Base-by-base conservation (phyloP, 2,797 vertebrate species). In the Gallinago solitaria region DNA sequence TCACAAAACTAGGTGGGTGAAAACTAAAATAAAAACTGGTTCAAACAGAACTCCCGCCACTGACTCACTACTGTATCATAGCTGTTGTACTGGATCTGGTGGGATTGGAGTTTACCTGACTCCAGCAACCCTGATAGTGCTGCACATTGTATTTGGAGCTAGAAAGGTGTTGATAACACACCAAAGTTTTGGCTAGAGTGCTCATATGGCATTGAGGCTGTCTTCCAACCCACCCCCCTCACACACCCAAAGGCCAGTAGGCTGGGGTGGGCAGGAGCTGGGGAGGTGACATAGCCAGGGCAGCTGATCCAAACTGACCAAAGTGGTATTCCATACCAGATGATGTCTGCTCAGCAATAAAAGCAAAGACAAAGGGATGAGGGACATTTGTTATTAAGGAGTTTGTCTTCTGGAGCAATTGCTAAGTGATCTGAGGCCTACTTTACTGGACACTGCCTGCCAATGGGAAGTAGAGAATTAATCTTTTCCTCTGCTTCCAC, bases 361-460 rank as follows among this genome's bases (percentile, higher is more conserved):
- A 73, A 77, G 10, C 19, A 39, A 53, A 64, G 39, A 39, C 10
- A 60, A 59, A 50, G 28, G 4, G 3, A 4, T 9, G 9, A 51
- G 50, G 7, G 20, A 9, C 15, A 30, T 30, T 50, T 0, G 0
- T 54, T 83, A n/a, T 56, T 70, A n/a, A 43, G 12, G 20, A 4
- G 1, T 48, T 92, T 81, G 27, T 90, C 19, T 48, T 65, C 51
- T 33, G 20, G 45, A 84, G 17, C 16, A 65, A 33, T 5, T 2
- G 1, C 12, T 63, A 4, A 1, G 2, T 3, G 2, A 48, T 69
- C n/a, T 69, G 50, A 77, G 32, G 19, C 30, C 11, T 47, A 9
- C 30, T 43, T 81, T 10, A 51, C 12, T 25, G 9, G 35, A 15
- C 20, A 51, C 33, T 8, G 2, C 12, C 45, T 51, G 10, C 7